Evolutionary conservation across 2,113 vertebrate genomes (phyloP).

Genomic region (Rhea pennata): DNA sequence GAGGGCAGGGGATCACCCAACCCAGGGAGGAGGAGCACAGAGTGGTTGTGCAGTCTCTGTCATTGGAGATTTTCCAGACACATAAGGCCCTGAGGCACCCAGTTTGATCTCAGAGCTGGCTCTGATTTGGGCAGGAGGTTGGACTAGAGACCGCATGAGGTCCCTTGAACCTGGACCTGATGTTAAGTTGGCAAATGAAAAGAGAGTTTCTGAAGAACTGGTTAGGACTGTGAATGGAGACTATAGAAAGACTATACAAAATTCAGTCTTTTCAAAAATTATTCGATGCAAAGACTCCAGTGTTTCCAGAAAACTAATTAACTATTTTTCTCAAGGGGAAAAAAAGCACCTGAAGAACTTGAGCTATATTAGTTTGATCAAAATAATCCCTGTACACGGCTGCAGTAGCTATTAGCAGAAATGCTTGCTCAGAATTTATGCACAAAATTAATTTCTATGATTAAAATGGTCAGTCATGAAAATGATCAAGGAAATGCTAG

Average conservation of each 20-base stretch:
- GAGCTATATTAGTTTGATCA: background rate
- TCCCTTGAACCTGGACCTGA: background rate
- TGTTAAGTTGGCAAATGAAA: background rate
- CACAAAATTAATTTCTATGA: background rate
- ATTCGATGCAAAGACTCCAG: background rate
- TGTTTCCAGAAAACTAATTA: background rate
- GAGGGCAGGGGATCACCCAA: background rate
- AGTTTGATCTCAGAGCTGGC: background rate
- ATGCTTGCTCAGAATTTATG: background rate
- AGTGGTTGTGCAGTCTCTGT: background rate
- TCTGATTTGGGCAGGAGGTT: background rate
- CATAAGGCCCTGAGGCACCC: background rate
- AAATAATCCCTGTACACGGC: background rate
- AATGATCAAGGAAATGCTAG: background rate
- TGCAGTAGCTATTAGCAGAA: background rate
- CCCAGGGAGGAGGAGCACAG: background rate
- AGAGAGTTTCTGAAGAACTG: background rate
- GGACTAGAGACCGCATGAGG: background rate
- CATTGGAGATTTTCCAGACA: background rate
- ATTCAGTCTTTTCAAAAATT: background rate
- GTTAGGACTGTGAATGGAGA: background rate
- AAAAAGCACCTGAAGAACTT: background rate
- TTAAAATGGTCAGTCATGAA: background rate
- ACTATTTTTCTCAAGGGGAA: background rate
- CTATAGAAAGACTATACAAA: background rate